A percentile compares a stretch with the other conserved stretches of the same genome.
Evolutionary conservation across 1,140 invertebrate genomes (phyloP).

Genomic region (Adoxophyes honmai): DNA sequence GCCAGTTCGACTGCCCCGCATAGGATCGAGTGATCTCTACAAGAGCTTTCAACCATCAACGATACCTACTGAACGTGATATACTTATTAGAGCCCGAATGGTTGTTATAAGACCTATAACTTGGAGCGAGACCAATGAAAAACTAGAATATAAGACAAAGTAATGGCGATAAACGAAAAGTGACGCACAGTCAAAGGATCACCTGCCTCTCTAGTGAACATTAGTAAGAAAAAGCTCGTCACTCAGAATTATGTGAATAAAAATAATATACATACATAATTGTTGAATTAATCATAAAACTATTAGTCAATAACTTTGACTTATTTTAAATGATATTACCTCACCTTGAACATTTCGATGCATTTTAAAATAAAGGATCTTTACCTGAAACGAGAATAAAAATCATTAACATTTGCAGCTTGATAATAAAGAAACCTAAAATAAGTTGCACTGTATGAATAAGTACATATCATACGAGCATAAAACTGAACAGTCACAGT

Average conservation of each 20-base stretch:
- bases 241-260: too few relatives aligned
- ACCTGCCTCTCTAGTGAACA: too few relatives aligned
- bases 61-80: background rate
- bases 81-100: too few relatives aligned
- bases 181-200: too few relatives aligned
- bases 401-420: conserved; percentile 8
- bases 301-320: conserved; percentile 23
- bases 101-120: too few relatives aligned
- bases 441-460: conserved; percentile 24
- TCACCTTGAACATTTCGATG: conserved; percentile 33
- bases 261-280: too few relatives aligned
- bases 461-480: conserved; percentile 4
- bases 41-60: conserved; percentile 13
- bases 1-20: conserved; percentile 13
- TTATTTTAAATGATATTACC: conserved; percentile 27
- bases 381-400: conserved; percentile 42
- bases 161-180: too few relatives aligned
- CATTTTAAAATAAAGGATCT: conserved; percentile 10
- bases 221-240: background rate
- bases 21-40: conserved; percentile 17
- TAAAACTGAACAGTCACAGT: conserved; percentile 9
- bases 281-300: too few relatives aligned
- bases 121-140: too few relatives aligned
- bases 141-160: too few relatives aligned
- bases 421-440: conserved; percentile 12